These are phyloP conservation scores for Coregonus suidteri DNA, from an alignment of 2,797 vertebrate species.

Conservation along the genomic window DNA sequence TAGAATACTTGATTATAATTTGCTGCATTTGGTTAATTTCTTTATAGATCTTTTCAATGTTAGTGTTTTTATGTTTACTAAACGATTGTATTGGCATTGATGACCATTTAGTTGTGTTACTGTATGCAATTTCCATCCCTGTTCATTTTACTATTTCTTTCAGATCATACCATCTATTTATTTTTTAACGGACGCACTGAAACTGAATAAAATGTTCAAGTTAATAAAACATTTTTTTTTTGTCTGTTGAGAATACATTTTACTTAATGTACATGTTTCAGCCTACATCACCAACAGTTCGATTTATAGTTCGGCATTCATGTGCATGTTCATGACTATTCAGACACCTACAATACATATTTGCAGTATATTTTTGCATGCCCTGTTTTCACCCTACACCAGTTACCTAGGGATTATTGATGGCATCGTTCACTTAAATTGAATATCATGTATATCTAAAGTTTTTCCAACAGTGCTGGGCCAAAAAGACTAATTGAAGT, in stretches of 20 bases:
- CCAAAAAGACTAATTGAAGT: background rate
- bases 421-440: background rate
- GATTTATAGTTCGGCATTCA: background rate
- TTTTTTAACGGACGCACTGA: constrained; percentile 87
- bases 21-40: constrained; percentile 76
- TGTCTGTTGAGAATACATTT: background rate
- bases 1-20: constrained; percentile 71
- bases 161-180: constrained; percentile 89
- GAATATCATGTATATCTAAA: background rate
- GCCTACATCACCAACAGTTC: constrained; percentile 15
- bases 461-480: background rate
- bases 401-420: background rate
- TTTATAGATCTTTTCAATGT: constrained; percentile 77
- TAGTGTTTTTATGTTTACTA: constrained; percentile 81
- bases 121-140: constrained; percentile 81
- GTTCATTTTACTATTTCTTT: constrained; percentile 80
- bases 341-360: background rate
- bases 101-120: constrained; percentile 77
- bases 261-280: background rate
- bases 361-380: background rate
- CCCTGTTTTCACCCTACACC: background rate
- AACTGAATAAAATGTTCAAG: constrained; percentile 86
- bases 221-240: constrained; percentile 77
- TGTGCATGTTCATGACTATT: background rate
- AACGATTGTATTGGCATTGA: constrained; percentile 81